A percentile compares a stretch with the other conserved stretches of the same genome.
Evolutionary conservation across 2,797 vertebrate genomes (phyloP).

Genomic region (Lepilemur ruficaudatus): DNA sequence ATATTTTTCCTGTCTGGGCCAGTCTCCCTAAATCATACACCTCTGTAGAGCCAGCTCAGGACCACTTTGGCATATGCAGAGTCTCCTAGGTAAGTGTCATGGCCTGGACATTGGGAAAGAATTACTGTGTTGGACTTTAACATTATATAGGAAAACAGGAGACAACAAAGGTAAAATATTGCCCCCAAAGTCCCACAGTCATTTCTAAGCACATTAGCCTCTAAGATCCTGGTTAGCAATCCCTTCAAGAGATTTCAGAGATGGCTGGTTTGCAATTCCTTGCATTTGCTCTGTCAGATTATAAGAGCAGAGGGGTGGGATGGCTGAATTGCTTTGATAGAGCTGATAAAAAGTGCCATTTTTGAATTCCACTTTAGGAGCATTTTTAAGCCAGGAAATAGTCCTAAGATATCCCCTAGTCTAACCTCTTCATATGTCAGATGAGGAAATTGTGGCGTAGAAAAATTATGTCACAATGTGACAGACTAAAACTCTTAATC

Average conservation of each 20-base stretch:
- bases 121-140: neutral
- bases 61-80: neutral
- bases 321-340: neutral
- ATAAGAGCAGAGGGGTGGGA: neutral
- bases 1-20: neutral
- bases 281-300: neutral
- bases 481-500: neutral
- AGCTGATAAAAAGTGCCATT: neutral
- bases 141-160: neutral
- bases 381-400: slow-evolving; percentile 44
- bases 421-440: neutral
- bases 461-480: neutral
- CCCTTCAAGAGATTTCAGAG: neutral
- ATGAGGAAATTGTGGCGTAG: slow-evolving; percentile 25
- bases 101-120: slow-evolving; percentile 7
- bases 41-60: neutral
- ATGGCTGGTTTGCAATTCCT: neutral
- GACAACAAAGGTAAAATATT: neutral
- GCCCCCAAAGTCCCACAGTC: neutral
- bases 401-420: neutral
- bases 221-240: neutral
- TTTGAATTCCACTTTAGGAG: neutral
- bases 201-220: slow-evolving; percentile 3
- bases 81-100: neutral
- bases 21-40: neutral